These are phyloP conservation scores for Nephrotoma appendiculata DNA, from an alignment of 2,888 invertebrate species.

Conservation along the genomic window DNA sequence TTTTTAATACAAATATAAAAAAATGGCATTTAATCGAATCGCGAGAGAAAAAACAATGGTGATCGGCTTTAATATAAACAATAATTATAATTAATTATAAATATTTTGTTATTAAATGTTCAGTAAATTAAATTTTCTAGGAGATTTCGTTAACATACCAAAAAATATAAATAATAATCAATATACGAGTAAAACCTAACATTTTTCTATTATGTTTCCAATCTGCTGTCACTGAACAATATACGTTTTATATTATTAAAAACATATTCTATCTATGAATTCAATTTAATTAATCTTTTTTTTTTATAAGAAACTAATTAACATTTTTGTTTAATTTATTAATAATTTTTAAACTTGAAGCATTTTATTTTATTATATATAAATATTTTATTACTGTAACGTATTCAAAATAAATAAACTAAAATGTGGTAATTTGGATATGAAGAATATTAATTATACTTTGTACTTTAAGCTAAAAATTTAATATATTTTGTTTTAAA, in stretches of 20 bases:
- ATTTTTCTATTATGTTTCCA: not conserved
- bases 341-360: not conserved
- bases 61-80: not conserved
- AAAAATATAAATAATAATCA: not conserved
- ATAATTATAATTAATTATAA: not conserved
- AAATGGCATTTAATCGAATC: not conserved
- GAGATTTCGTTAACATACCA: not conserved
- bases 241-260: not conserved
- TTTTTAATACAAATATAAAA: not conserved
- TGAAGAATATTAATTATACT: not conserved
- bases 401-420: not conserved
- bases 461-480: not conserved
- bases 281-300: not conserved
- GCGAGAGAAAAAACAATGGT: not conserved
- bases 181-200: not conserved
- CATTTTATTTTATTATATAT: not conserved
- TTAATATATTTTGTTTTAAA: not conserved
- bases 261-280: not conserved
- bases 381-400: not conserved
- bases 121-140: not conserved
- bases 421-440: not conserved
- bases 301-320: not conserved
- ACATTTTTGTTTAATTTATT: not conserved
- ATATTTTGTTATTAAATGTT: not conserved
- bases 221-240: not conserved